A percentile compares a stretch with the other conserved stretches of the same genome.
These are phyloP conservation scores for Drosophila merina DNA, from an alignment of 2,888 invertebrate species.

Conservation along the genomic window DNA sequence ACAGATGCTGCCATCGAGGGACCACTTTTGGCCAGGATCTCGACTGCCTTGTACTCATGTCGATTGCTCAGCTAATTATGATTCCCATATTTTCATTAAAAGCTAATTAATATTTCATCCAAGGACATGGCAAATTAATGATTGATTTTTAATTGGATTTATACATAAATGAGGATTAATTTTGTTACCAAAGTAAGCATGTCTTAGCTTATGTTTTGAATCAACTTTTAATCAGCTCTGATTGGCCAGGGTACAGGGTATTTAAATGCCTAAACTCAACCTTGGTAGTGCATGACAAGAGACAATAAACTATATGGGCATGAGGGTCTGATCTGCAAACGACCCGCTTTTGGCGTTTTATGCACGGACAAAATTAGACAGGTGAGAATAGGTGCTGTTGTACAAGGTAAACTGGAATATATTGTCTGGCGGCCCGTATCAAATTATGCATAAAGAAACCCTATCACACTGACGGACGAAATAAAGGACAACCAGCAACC, in stretches of 20 bases:
- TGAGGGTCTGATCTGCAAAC: slow-evolving; percentile 20
- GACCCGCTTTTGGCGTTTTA: slow-evolving; percentile 1
- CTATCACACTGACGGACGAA: slow-evolving; percentile 13
- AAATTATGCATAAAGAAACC: slow-evolving; percentile 51
- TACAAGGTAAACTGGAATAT: slow-evolving; percentile 26
- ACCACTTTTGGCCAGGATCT: slow-evolving; percentile 3
- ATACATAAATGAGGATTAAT: too few species aligned
- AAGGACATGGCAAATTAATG: too few species aligned
- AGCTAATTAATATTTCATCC: background rate
- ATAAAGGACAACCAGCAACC: background rate
- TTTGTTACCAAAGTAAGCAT: background rate
- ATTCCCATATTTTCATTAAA: background rate
- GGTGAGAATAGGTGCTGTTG: slow-evolving; percentile 59
- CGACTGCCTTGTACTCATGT: slow-evolving; percentile 9
- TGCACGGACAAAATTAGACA: slow-evolving; percentile 48
- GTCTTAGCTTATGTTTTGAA: background rate
- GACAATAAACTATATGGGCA: slow-evolving; percentile 60
- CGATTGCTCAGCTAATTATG: slow-evolving; percentile 1
- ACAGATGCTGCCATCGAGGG: slow-evolving; percentile 60
- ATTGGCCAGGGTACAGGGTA: slow-evolving; percentile 20
- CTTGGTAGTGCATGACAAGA: slow-evolving; percentile 61
- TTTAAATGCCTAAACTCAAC: slow-evolving; percentile 48
- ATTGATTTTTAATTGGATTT: background rate
- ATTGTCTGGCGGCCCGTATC: slow-evolving; percentile 62
- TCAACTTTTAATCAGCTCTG: background rate